phyloP scores from a whole-genome alignment of 2,113 vertebrate species.

The Gavialis gangeticus region DNA sequence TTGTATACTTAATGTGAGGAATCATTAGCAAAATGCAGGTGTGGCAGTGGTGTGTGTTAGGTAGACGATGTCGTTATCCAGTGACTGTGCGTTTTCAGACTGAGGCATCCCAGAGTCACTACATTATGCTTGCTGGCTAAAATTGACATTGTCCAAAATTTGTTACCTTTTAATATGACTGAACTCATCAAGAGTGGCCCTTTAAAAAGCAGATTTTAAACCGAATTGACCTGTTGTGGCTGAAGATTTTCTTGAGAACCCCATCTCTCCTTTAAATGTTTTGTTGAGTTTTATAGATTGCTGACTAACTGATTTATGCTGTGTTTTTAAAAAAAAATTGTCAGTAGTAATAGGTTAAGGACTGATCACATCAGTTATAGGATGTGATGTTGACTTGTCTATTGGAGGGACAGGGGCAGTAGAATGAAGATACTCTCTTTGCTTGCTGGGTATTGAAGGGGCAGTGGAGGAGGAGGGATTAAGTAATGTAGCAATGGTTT shows the following conservation, averaged over 20 bases:
- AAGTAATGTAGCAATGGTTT: too few species aligned
- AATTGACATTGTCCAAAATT: not conserved
- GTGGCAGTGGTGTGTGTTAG: fast-evolving
- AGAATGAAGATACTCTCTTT: not conserved
- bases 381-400: not conserved
- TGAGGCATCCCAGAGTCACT: not conserved
- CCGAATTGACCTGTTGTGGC: not conserved
- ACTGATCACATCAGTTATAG: too few species aligned
- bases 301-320: not conserved
- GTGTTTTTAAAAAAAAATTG: too few species aligned
- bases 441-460: not conserved
- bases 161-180: not conserved
- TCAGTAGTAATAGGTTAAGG: too few species aligned
- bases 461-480: not conserved
- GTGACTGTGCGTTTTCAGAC: not conserved
- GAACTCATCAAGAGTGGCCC: not conserved
- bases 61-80: not conserved
- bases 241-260: not conserved
- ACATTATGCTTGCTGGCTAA: not conserved
- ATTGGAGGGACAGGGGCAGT: not conserved
- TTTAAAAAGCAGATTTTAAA: not conserved
- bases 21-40: constrained; percentile 11
- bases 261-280: not conserved
- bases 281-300: not conserved
- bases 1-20: constrained; percentile 9